Conservation (phyloP, 2,888 invertebrate species). For the Matsumyia berberina region DNA sequence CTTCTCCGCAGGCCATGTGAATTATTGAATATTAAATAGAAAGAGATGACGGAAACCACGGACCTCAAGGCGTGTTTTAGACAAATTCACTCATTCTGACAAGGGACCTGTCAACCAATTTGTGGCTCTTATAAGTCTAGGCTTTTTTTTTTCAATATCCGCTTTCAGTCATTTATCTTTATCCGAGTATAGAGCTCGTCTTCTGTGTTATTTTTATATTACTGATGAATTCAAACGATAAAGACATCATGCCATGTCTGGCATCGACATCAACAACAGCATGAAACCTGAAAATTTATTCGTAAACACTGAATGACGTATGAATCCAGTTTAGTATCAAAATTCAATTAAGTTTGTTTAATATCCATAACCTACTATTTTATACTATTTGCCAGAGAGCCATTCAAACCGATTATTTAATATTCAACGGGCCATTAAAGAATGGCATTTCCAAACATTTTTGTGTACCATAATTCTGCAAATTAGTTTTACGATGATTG, state of each 20-base stretch:
- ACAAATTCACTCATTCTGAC: too few relatives aligned
- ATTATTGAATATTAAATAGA: too few relatives aligned
- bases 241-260: background rate
- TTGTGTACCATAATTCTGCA: background rate
- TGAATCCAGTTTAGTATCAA: slow-evolving; percentile 2
- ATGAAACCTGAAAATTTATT: background rate
- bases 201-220: background rate
- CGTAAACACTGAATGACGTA: slow-evolving; percentile 7
- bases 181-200: too few relatives aligned
- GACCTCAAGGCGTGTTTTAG: too few relatives aligned
- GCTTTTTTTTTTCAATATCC: too few relatives aligned
- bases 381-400: background rate
- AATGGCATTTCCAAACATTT: slow-evolving; percentile 18
- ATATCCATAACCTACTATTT: slow-evolving; percentile 41
- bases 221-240: slow-evolving; percentile 26
- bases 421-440: slow-evolving; percentile 24
- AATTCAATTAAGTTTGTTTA: slow-evolving; percentile 32
- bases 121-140: too few relatives aligned
- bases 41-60: too few relatives aligned
- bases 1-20: too few relatives aligned
- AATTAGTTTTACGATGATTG: slow-evolving; percentile 41
- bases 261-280: background rate
- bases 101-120: too few relatives aligned
- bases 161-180: too few relatives aligned
- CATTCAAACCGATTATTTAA: background rate